Base-by-base conservation (phyloP, 2,113 vertebrate species). In the Aplodontia rufa region DNA sequence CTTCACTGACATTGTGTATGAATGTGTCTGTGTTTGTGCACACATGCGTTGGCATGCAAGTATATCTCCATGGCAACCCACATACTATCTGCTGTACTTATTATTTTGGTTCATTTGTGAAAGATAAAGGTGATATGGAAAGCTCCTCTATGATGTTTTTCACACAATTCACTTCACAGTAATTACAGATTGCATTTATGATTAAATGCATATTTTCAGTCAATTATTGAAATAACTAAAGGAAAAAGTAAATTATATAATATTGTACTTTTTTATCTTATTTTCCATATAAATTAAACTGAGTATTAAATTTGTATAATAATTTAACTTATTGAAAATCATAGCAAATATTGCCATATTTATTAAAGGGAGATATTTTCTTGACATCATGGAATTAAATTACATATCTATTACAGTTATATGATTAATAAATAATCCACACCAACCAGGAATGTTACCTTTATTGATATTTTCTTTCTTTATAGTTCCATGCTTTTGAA, bases 201-300 rank as follows among this genome's bases (percentile, higher is more conserved):
- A 78, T 78, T 94, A 60, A 78, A 58, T 69, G 13, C 24, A 68
- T 60, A 78, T 90, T 94, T 85, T 64, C 11, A 74, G n/a, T 83
- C 30, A 62, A 2, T 53, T 69, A 37, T 42, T 45, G 6, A 53
- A 53, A n/a, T 55, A 76, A 22, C 20, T 60, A 88, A 76, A 45
- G 66, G 35, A 35, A 37, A 80, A 85, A 64, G 64, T 3, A 37
- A 74, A 83, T 74, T 72, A 17, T 11, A n/a, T 76, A 49, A 60
- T 82, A 7, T 10, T 49, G 42, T 83, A 74, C 16, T 51, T 35
- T 80, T 14, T 64, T 12, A 35, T 92, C 35, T 68, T 83, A 14
- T 80, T 81, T 87, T 40, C 64, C 49, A 32, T 40, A 37, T 20
- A 37, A 11, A n/a, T n/a, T n/a, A n/a, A n/a, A n/a, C n/a, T n/a